Evolutionary conservation across 1,140 invertebrate species (phyloP), one percentile per base, ranked within the genome.

Genomic region (Gryllus bimaculatus): DNA sequence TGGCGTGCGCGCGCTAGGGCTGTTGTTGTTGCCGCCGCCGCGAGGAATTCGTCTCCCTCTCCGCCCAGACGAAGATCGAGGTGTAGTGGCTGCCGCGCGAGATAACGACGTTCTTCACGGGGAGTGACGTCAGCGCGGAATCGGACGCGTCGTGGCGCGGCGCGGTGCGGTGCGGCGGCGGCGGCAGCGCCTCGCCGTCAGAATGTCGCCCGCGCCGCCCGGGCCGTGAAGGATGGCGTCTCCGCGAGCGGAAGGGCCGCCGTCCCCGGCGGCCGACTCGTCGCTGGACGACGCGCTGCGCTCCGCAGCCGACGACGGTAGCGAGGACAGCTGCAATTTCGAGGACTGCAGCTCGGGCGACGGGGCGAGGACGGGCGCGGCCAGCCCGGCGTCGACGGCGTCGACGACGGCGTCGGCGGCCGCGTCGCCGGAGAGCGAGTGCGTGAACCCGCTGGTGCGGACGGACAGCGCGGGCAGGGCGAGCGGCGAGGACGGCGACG

Each of bases 311-410:
- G 76, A 15, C 39, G 54, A 5, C 26, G 26, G 26, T 5, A 79
- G 26, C 47, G 54, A 73, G 78, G 80, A 49, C n/a, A 77, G 54
- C 54, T 66, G 2, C 10, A 10, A 13, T 2, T 66, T 66, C 18
- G 54, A 66, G 54, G 54, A 66, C 54, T 66, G 54, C 54, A 66
- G 54, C 54, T 66, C 66, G 54, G 48, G 49, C 73, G 77, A 15
- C 49, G 8, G 8, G 8, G 49, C 49, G 49, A 8, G 20, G n/a
- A 18, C 49, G 48, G 78, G 81, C 21, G n/a, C 20, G 18, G 49
- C 79, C 13, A 78, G 73, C 10, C 54, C 54, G 54, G 10, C 54
- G 10, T 66, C 78, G 54, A 10, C 54, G 10, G 7, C 2, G 54
- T 3, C 18, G 49, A 54, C 49, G 8, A 15, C 8, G 8, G 78